Percentiles rank a stretch among this genome's conserved stretches.
These are phyloP conservation scores for Sebastiscus tertius DNA, from an alignment of 2,797 vertebrate species.

Conservation along the genomic window DNA sequence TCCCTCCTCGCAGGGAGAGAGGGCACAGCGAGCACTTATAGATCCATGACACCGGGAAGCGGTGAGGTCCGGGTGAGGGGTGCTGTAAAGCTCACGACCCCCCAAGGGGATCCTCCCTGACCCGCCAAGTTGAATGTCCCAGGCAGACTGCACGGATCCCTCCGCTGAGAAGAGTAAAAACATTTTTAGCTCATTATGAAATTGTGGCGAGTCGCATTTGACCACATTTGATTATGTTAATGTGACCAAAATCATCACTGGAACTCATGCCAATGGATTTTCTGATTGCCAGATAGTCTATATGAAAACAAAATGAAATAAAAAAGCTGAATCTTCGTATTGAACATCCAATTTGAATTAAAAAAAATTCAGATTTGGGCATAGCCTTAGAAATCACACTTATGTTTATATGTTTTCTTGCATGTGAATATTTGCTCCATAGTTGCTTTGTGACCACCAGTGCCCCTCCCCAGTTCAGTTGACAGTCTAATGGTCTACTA, in stretches of 20 bases:
- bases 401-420: background rate
- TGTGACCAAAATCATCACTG: background rate
- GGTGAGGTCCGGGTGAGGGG: background rate
- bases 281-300: background rate
- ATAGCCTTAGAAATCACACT: background rate
- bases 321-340: background rate
- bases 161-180: background rate
- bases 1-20: background rate
- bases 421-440: constrained; percentile 6
- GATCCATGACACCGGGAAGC: background rate
- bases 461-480: constrained; percentile 1
- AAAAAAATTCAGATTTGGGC: background rate
- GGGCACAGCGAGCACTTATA: background rate
- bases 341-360: background rate
- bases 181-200: background rate
- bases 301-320: background rate
- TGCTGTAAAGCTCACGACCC: background rate
- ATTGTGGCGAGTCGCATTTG: background rate
- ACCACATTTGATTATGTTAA: background rate
- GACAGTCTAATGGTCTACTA: constrained; percentile 44
- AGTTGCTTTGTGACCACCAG: background rate
- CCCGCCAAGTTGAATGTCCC: background rate
- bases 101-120: background rate
- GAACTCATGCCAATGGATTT: background rate
- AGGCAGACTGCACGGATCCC: background rate